Conservation (phyloP, 2,113 vertebrate genomes). For the Zeus faber region DNA sequence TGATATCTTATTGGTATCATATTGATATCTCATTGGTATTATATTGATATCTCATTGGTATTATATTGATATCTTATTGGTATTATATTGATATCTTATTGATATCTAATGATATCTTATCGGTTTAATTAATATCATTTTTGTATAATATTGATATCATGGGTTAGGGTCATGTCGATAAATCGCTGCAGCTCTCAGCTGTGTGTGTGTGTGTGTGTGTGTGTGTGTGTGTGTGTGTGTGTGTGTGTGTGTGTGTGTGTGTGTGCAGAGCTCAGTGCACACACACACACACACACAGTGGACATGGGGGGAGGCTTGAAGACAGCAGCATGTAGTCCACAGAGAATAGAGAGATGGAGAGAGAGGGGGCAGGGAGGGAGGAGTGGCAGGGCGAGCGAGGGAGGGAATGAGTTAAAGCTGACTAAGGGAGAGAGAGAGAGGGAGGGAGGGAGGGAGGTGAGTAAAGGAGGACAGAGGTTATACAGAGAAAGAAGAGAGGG, state of each 20-base stretch:
- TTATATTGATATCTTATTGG: neutral
- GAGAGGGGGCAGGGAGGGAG: conserved; percentile 7
- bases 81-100: neutral
- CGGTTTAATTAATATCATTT: too few species aligned
- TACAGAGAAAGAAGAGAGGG: neutral
- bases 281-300: conserved; percentile 13
- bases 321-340: conserved; percentile 53
- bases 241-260: conserved; percentile 12
- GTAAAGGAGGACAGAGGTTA: neutral
- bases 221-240: conserved; percentile 3
- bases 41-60: neutral
- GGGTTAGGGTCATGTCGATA: too few species aligned
- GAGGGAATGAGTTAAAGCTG: neutral
- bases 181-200: neutral
- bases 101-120: neutral
- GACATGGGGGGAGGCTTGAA: conserved; percentile 41
- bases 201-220: neutral
- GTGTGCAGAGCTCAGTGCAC: neutral
- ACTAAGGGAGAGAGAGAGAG: conserved; percentile 17
- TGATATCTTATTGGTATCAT: too few species aligned
- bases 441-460: conserved; percentile 22
- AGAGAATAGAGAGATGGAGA: conserved; percentile 15
- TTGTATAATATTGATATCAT: too few species aligned
- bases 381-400: conserved; percentile 7
- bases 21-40: neutral